A percentile compares a stretch with the other conserved stretches of the same genome.
Conservation (phyloP, 2,888 invertebrate genomes). For the Drosophila paramelanica region DNA sequence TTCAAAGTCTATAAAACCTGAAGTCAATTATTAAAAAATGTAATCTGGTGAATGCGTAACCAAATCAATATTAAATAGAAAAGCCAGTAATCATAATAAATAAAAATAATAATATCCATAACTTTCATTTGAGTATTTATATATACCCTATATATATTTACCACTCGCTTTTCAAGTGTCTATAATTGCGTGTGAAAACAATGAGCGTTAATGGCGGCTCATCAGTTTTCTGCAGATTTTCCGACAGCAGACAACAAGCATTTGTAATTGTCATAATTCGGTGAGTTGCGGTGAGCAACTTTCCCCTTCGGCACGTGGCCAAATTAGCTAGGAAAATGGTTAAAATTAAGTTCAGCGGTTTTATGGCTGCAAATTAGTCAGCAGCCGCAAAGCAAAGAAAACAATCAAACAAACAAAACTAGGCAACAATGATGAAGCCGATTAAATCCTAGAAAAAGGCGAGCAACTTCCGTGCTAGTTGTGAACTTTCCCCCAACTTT, state of each 20-base stretch:
- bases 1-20: too few species aligned
- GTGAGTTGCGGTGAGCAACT: constrained; percentile 5
- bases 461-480: constrained; percentile 54
- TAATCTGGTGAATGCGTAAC: too few species aligned
- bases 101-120: background rate
- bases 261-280: constrained; percentile 50
- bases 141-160: background rate
- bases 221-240: constrained; percentile 29
- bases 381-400: constrained; percentile 32
- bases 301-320: constrained; percentile 35
- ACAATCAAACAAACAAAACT: background rate
- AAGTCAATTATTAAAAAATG: too few species aligned
- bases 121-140: background rate
- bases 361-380: constrained; percentile 60
- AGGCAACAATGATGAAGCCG: constrained; percentile 27
- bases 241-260: constrained; percentile 9
- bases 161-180: background rate
- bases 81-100: too few species aligned
- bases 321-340: constrained; percentile 42
- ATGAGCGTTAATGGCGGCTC: constrained; percentile 34
- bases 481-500: constrained; percentile 16
- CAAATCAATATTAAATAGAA: too few species aligned
- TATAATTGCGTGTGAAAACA: constrained; percentile 4
- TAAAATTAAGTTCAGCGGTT: constrained; percentile 40
- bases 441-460: constrained; percentile 50